A percentile compares a stretch with the other conserved stretches of the same genome.
Evolutionary conservation across 2,113 vertebrate genomes (phyloP).

Genomic region (Upupa epops): DNA sequence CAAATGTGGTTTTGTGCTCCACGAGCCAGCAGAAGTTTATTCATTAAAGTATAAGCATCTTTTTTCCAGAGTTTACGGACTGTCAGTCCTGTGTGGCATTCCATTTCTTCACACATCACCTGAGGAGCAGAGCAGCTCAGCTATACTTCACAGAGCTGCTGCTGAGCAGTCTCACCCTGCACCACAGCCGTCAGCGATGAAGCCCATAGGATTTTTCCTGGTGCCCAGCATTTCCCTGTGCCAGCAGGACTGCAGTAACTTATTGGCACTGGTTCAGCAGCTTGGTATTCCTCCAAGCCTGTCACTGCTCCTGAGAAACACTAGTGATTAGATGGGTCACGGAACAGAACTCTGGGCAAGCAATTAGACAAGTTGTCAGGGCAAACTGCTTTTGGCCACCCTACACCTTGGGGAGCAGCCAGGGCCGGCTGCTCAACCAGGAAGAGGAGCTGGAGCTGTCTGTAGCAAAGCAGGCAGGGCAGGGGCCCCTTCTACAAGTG

Average conservation of each 20-base stretch:
- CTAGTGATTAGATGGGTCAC: background rate
- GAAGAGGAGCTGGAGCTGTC: accelerated
- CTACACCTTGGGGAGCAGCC: background rate
- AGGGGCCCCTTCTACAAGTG: background rate
- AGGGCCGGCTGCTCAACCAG: background rate
- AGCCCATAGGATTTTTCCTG: background rate
- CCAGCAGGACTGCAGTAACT: background rate
- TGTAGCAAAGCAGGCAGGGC: accelerated
- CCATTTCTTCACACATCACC: background rate
- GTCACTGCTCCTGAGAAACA: background rate
- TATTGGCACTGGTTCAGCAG: background rate
- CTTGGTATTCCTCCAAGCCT: background rate
- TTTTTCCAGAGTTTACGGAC: background rate
- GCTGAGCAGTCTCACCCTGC: background rate
- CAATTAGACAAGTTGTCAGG: background rate
- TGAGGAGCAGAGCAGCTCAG: background rate
- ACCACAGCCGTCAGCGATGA: background rate
- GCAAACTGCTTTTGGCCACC: background rate
- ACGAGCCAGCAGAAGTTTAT: background rate
- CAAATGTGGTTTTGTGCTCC: background rate
- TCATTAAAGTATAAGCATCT: background rate
- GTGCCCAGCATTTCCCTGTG: background rate
- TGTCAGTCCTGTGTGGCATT: background rate
- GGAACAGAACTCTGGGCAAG: background rate
- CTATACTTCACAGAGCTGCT: background rate